Percentiles rank a stretch among this genome's conserved stretches.
Conservation (phyloP, 2,113 vertebrate species). For the Epinephelus moara region DNA sequence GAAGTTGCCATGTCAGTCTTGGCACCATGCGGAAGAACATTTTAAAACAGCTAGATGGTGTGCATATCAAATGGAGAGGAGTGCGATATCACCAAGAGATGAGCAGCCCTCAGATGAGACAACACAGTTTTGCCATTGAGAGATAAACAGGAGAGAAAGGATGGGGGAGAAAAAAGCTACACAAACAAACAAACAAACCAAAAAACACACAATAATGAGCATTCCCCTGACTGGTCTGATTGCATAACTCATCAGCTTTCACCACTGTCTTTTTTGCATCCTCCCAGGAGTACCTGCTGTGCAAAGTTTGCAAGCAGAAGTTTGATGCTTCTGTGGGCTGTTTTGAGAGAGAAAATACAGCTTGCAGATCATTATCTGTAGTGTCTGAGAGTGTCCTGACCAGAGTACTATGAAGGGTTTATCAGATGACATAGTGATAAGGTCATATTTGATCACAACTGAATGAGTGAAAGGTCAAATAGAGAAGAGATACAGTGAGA, state of each 20-base stretch:
- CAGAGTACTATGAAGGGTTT: constrained; percentile 23
- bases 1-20: constrained; percentile 39
- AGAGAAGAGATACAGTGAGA: background rate
- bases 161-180: constrained; percentile 10
- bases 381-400: constrained; percentile 33
- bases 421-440: constrained; percentile 3
- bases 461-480: constrained; percentile 3
- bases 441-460: constrained; percentile 19
- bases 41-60: constrained; percentile 30
- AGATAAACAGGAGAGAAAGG: constrained; percentile 55
- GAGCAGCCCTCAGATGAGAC: constrained; percentile 54
- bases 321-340: constrained; percentile 52
- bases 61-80: constrained; percentile 59
- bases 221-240: constrained; percentile 76
- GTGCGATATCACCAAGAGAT: constrained; percentile 47
- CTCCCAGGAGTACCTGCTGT: constrained; percentile 67
- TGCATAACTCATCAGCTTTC: constrained; percentile 77
- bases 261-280: constrained; percentile 61
- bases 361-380: constrained; percentile 40
- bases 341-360: constrained; percentile 40
- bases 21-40: constrained; percentile 19
- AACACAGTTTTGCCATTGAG: constrained; percentile 50
- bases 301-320: constrained; percentile 64
- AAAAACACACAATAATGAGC: constrained; percentile 78
- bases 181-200: constrained; percentile 63